Conservation (phyloP, 1,140 invertebrate genomes). For the Aphis gossypii region DNA sequence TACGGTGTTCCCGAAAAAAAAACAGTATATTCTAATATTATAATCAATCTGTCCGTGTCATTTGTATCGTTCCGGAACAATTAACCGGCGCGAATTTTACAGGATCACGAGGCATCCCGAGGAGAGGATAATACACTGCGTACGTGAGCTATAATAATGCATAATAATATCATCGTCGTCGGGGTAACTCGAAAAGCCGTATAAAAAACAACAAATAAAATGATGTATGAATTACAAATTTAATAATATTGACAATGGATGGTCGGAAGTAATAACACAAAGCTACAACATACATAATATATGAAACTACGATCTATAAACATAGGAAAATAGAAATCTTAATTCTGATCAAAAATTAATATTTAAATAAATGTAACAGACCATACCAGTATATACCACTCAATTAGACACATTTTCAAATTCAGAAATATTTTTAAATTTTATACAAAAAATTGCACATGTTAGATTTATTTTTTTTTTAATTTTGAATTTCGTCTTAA, state of each 20-base stretch:
- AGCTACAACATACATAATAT: too few species aligned
- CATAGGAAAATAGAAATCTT: background rate
- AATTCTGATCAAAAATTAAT: background rate
- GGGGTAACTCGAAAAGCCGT: background rate
- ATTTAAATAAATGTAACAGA: background rate
- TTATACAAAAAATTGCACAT: background rate
- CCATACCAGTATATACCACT: too few species aligned
- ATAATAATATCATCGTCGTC: background rate
- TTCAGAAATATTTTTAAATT: too few species aligned
- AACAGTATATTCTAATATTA: background rate
- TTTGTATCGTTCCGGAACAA: constrained; percentile 33
- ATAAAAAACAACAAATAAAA: background rate
- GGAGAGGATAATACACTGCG: background rate
- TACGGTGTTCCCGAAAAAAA: constrained; percentile 35
- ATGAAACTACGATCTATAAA: background rate
- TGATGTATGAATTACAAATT: background rate
- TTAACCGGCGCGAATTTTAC: background rate
- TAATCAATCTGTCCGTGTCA: constrained; percentile 30
- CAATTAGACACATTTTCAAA: too few species aligned
- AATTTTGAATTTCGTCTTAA: background rate
- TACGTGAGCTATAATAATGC: background rate
- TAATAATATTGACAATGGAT: background rate
- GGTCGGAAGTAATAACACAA: background rate
- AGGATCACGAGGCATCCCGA: background rate
- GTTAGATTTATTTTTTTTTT: background rate